These are phyloP conservation scores for Didymodactylos carnosus DNA, from an alignment of 2,888 invertebrate species.

Conservation along the genomic window DNA sequence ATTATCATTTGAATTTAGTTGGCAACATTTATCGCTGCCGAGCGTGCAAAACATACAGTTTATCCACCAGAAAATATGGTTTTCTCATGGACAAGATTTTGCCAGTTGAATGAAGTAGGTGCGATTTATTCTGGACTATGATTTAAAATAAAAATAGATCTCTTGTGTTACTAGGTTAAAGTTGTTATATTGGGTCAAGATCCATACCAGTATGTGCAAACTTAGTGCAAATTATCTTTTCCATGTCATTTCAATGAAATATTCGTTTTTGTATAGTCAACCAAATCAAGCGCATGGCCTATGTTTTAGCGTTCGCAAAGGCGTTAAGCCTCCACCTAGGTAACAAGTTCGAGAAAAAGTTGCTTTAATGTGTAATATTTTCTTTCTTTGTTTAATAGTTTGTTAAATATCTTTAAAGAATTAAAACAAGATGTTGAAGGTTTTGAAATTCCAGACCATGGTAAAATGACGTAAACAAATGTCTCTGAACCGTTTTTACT, in stretches of 20 bases:
- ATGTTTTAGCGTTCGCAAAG: not conserved
- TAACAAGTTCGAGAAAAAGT: not conserved
- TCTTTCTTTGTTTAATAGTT: not conserved
- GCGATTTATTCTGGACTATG: too few species aligned
- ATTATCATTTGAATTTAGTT: not conserved
- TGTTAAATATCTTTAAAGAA: not conserved
- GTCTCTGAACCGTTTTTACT: too few species aligned
- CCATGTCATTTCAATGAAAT: too few species aligned
- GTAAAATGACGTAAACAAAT: too few species aligned
- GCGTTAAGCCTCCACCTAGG: not conserved
- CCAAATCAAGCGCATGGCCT: not conserved
- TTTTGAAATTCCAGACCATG: not conserved
- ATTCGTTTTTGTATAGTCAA: too few species aligned
- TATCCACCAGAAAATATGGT: not conserved
- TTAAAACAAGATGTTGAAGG: not conserved
- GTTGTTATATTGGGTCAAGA: constrained; percentile 1
- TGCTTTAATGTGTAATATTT: not conserved
- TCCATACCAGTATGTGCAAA: too few species aligned
- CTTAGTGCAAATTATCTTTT: too few species aligned
- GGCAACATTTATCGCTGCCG: not conserved
- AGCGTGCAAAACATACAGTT: not conserved
- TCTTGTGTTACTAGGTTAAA: too few species aligned
- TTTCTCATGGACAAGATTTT: not conserved
- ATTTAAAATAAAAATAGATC: too few species aligned
- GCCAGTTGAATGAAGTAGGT: not conserved